Evolutionary conservation across 2,797 vertebrate species (phyloP).

Genomic region (Philypnodon macrostomus): DNA sequence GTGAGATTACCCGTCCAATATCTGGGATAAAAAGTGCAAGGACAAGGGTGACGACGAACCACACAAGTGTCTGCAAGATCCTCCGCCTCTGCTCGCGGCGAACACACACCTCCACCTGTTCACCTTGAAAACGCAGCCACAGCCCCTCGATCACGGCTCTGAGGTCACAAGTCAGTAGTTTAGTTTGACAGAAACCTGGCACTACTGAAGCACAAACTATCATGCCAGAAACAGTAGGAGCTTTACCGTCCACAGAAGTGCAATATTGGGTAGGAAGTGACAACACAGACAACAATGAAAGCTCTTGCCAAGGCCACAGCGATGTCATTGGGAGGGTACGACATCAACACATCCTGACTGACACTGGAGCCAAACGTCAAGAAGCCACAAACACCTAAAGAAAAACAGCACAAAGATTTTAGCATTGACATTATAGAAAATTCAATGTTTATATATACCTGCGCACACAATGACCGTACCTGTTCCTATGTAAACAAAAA

Average conservation of each 20-base stretch:
- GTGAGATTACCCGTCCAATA: conserved; percentile 92
- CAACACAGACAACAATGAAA: conserved; percentile 91
- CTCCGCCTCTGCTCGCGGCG: conserved; percentile 84
- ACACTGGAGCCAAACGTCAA: conserved; percentile 89
- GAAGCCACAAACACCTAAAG: conserved; percentile 92
- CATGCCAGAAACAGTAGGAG: not conserved
- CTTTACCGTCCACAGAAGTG: conserved; percentile 95
- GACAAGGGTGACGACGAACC: conserved; percentile 90
- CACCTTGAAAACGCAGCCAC: conserved; percentile 89
- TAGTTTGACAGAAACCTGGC: not conserved
- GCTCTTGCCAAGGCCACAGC: conserved; percentile 89
- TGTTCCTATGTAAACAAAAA: conserved; percentile 95
- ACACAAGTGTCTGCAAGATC: conserved; percentile 85
- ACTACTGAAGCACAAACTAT: not conserved
- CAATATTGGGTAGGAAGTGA: conserved; percentile 96
- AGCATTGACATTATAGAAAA: not conserved
- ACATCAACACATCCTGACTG: conserved; percentile 91
- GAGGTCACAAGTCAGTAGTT: not conserved
- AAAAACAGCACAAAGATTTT: not conserved
- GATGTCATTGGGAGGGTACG: conserved; percentile 90
- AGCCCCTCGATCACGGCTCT: conserved; percentile 94
- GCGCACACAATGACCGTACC: conserved; percentile 65
- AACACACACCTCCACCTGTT: conserved; percentile 88
- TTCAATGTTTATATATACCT: no score
- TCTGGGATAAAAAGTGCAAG: conserved; percentile 96